Evolutionary conservation across 2,888 invertebrate species (phyloP), one percentile per base, ranked within the genome.

Genomic region (Chrysotoxum bicinctum): DNA sequence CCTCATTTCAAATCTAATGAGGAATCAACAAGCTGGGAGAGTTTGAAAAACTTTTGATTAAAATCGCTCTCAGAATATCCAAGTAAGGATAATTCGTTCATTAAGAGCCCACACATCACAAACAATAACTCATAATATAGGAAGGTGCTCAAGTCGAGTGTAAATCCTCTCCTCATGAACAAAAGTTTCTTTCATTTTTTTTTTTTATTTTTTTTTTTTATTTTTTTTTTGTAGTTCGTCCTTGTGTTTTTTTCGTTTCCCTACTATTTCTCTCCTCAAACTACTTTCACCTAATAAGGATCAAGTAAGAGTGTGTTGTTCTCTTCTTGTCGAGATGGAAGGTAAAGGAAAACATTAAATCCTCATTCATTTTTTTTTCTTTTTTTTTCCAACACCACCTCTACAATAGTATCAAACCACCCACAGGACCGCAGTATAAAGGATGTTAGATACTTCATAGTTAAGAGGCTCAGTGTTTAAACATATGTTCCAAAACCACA

Each of bases 21-120:
- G 32, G 43, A 70, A 70, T 70, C 80, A 40, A 50, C 35, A 56
- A 72, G 68, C 60, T 68, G 10, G 3, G 21, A 21, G n/a, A 23
- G 23, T 26, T 50, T 69, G 50, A 8, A 35, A 70, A 79, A 79
- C 54, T 76, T 84, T 75, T 80, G 80, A 79, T 83, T 79, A 70
- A 54, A 79, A 78, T 79, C 79, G 72, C 62, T 58, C 30, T 37
- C 50, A 37, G 83, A 83, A 74, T 83, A 56, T 45, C 48, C 37
- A 80, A 75, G 70, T 76, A 43, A 50, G 60, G 52, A 75, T 80
- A 56, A 60, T 72, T 19, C 68, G 45, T 76, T 80, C 66, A 80
- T 80, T 84, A 84, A 80, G 52, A 58, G 5, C 52, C 23, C 54
- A 48, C 56, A 79, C 74, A 75, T 64, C 26, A 66, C 72, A 60